Conservation (phyloP, 2,113 vertebrate species). For the Aphelocoma coerulescens region DNA sequence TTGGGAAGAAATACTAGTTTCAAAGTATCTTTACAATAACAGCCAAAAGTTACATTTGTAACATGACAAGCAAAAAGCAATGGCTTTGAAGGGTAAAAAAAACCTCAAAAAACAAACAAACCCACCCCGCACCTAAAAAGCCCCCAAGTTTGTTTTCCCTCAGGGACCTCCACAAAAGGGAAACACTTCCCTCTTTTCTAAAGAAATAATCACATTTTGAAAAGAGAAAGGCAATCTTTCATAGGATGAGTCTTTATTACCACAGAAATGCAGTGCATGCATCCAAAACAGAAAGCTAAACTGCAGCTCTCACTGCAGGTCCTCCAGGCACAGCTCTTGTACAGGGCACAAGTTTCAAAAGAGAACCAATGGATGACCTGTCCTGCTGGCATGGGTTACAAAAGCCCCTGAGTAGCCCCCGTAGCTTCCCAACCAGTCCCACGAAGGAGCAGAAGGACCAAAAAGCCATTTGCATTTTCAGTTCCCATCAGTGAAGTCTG, state of each 20-base stretch:
- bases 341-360: accelerated
- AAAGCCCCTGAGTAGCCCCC: neutral
- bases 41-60: neutral
- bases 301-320: neutral
- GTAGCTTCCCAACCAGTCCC: neutral
- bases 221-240: neutral
- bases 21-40: neutral
- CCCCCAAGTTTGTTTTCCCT: neutral
- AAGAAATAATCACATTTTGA: neutral
- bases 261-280: neutral
- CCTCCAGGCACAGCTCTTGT: neutral
- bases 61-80: neutral
- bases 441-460: neutral
- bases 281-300: neutral
- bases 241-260: neutral
- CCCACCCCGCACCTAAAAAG: neutral
- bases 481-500: neutral
- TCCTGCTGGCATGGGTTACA: accelerated
- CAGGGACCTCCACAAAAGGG: accelerated
- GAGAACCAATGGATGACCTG: neutral
- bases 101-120: neutral
- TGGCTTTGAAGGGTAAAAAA: neutral
- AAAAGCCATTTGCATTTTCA: neutral
- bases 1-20: neutral
- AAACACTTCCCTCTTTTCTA: neutral